Base-by-base conservation (phyloP, 2,797 vertebrate genomes). In the Syngnathus rostellatus region DNA sequence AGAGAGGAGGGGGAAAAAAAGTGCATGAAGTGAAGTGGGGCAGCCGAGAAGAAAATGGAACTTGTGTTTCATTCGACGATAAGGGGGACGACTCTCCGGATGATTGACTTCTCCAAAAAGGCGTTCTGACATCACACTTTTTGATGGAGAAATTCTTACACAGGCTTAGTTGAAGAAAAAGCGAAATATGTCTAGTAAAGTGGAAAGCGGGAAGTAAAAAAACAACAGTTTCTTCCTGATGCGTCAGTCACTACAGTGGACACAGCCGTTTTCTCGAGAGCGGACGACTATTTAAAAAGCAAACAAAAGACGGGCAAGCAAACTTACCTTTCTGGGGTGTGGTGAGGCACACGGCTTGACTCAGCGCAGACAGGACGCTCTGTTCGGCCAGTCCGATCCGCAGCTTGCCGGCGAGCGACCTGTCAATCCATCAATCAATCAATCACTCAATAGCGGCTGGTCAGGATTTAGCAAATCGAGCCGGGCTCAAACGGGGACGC, bases 321-420 rank as follows among this genome's bases (percentile, higher is more conserved):
- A 12, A 8, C 12, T 4, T 84, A 96, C 95, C 93, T 93, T 94
- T 93, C 67, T 91, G 87, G 0, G 94, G 92, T 1, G 94, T 93
- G 0, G 93, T 95, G 68, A 96, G 88, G 67, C 93, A 94, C 69
- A 94, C 91, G 0, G 95, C 94, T 76, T 94, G 93, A 72, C 90
- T 91, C 0, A 97, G 82, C 2, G 94, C 93, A 0, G 90, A 84
- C 51, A 96, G 84, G 68, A 96, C 91, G 0, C 94, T 96, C 79
- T 93, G 94, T 77, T 95, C 94, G 0, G 95, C 94, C 78, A 97
- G 83, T 62, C 94, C 94, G 0, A 97, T 95, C 68, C 94, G 89
- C 72, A 97, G 90, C 75, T 95, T 94, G 72, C 94, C 95, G 0
- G 93, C 93, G 72, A 97, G 81, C 7, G 94, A 94, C 86, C 94